Percentiles rank a stretch among this genome's conserved stretches.
phyloP scores from a whole-genome alignment of 2,113 vertebrate genomes.

The Serinus canaria region DNA sequence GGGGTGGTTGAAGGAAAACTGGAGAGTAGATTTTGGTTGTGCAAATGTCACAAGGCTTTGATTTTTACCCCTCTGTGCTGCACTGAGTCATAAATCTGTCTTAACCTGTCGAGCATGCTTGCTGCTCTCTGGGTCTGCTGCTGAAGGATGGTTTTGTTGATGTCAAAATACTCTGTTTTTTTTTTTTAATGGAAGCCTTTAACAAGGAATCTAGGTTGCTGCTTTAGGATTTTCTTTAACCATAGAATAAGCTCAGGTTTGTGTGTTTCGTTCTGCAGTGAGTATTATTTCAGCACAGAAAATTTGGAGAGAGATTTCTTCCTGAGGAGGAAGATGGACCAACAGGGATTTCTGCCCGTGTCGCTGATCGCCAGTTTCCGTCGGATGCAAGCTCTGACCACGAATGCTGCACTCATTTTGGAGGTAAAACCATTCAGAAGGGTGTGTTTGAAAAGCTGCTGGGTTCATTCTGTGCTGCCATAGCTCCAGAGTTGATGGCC shows the following conservation, averaged over 20 bases:
- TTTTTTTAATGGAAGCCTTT: not conserved
- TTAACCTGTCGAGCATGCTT: not conserved
- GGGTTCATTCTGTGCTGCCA: not conserved
- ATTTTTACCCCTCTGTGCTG: not conserved
- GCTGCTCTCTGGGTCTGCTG: not conserved
- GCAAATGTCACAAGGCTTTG: not conserved
- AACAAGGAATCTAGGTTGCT: not conserved
- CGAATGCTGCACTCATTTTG: slow-evolving; percentile 86
- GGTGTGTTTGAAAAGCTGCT: not conserved
- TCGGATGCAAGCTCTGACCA: slow-evolving; percentile 92
- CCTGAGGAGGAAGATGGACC: slow-evolving; percentile 94
- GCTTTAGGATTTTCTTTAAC: not conserved
- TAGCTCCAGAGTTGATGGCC: not conserved
- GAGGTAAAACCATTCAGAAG: slow-evolving; percentile 78
- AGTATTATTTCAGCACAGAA: slow-evolving; percentile 98
- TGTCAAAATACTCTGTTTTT: not conserved
- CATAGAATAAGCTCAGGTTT: not conserved
- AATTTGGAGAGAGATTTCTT: slow-evolving; percentile 97
- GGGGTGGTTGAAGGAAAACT: not conserved
- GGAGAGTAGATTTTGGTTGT: not conserved
- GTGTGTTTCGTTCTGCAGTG: slow-evolving; percentile 71
- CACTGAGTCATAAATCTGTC: not conserved
- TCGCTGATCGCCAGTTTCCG: slow-evolving; percentile 93
- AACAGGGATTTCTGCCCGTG: slow-evolving; percentile 90
- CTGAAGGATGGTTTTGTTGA: not conserved